Base-by-base conservation (phyloP, 2,797 vertebrate genomes). In the Carcharodon carcharias region DNA sequence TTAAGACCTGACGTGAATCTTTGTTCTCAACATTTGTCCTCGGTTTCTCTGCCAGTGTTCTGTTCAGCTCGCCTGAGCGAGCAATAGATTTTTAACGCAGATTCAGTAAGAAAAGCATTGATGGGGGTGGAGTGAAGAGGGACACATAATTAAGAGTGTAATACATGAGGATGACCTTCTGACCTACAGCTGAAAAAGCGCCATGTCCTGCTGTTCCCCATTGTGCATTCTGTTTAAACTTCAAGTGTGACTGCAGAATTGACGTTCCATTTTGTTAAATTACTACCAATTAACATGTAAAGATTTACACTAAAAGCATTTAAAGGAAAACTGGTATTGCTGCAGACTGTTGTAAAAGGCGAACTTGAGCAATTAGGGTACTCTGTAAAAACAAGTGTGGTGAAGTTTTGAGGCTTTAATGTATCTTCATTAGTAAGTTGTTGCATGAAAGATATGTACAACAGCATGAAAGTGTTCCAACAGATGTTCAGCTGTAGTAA, bases 241-340 rank as follows among this genome's bases (percentile, higher is more conserved):
- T 93, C 8, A 65, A 67, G 40, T 65, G 40, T 28, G 63, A 91
- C 56, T n/a, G 56, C 56, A 61, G 88, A 91, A 31, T 61, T 91
- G 88, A 65, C 23, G 16, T 21, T 63, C 35, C 14, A 92, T 92
- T 92, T 93, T 40, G 35, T 40, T 40, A 67, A 93, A 93, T 93
- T 40, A 65, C 63, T 45, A 26, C 61, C n/a, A 65, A 93, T 93
- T 93, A 93, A 67, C 61, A 26, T 65, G 89, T 93, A 67, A 93
- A 67, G 61, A 93, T 65, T 93, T 93, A 45, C 91, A 93, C n/a
- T 67, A 67, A 93, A 93, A 93, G n/a, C 16, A 45, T 93, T 93
- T 93, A n/a, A 65, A 93, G 40, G 89, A 92, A 65, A 93, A 45
- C n/a, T 31, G 26, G 12, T 91, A 21, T 63, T 21, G 61, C n/a